Evolutionary conservation across 1,140 invertebrate genomes (phyloP).

Genomic region (Teleopsis dalmanni): DNA sequence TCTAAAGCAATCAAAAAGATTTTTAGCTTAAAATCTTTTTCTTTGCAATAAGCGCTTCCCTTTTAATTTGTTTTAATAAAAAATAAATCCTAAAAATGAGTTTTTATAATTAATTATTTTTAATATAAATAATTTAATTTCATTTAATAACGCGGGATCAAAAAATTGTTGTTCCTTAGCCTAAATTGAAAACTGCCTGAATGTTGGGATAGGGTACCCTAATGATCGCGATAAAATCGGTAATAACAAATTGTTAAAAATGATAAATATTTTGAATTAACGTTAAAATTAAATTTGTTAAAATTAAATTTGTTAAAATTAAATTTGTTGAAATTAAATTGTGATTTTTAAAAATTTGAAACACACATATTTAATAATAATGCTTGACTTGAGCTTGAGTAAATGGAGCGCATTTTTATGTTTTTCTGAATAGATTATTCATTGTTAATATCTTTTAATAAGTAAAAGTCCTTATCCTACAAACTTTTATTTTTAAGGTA

Average conservation of each 20-base stretch:
- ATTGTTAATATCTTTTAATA: background rate
- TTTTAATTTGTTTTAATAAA: too few species aligned
- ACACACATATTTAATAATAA: constrained; percentile 5
- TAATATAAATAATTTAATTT: background rate
- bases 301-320: constrained; percentile 28
- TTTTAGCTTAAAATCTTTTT: constrained; percentile 43
- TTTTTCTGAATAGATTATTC: background rate
- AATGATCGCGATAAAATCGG: too few species aligned
- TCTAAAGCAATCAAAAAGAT: constrained; percentile 38
- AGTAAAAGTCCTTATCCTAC: constrained; percentile 2
- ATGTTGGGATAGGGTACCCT: constrained; percentile 97
- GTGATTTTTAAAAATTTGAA: constrained; percentile 7
- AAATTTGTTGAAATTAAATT: background rate
- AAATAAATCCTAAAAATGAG: background rate
- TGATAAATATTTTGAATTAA: too few species aligned
- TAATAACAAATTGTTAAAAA: too few species aligned
- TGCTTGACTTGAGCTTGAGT: constrained; percentile 19
- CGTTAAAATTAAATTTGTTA: constrained; percentile 8
- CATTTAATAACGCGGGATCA: constrained; percentile 10
- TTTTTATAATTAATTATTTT: background rate
- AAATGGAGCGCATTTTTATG: constrained; percentile 7
- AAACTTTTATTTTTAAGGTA: constrained; percentile 17
- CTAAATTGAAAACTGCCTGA: constrained; percentile 68
- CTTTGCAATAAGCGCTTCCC: constrained; percentile 21
- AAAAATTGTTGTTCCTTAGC: constrained; percentile 35